Evolutionary conservation across 2,888 invertebrate species (phyloP), one percentile per base, ranked within the genome.

Genomic region (Drosophila mimetica): DNA sequence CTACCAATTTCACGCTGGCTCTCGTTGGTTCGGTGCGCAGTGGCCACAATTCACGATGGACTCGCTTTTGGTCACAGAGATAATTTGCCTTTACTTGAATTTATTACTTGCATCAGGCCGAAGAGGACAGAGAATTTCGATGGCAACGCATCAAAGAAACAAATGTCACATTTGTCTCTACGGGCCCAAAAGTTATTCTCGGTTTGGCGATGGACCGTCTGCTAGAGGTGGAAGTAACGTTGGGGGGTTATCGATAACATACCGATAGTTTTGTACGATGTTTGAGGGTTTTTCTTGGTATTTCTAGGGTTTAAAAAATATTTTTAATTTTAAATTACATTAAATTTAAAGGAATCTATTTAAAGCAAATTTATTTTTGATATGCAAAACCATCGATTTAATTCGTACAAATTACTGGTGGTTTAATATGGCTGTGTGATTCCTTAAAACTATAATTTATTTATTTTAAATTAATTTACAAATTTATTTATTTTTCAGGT

Each of bases 101-200:
- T 81, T 86, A 36, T 52, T 60, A 61, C 57, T 46, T 75, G 77
- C 74, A 75, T 70, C 54, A 57, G 67, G 63, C 72, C 53, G 55
- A 76, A 66, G 63, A 52, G 51, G 58, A 79, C 79, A 65, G 66
- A 75, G 61, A 81, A 83, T 81, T 86, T 86, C 69, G 83, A 76
- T 55, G 74, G 65, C 77, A 79, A 84, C 72, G 70, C 70, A 60
- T 69, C 46, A 67, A 65, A 47, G 46, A 58, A 71, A 71, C 66
- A 66, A 57, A 50, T 55, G 20, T 53, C 52, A 53, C 37, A 61
- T 61, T 55, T 32, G 30, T 46, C 37, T 55, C 37, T 28, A 52
- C 36, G 41, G 37, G 44, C 44, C 44, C 54, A 18, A 54, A 54
- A 59, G 39, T 28, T 39, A 18, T 39, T 52, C 37, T 37, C 14